Base-by-base conservation (phyloP, 2,113 vertebrate genomes). In the Vulpes lagopus region DNA sequence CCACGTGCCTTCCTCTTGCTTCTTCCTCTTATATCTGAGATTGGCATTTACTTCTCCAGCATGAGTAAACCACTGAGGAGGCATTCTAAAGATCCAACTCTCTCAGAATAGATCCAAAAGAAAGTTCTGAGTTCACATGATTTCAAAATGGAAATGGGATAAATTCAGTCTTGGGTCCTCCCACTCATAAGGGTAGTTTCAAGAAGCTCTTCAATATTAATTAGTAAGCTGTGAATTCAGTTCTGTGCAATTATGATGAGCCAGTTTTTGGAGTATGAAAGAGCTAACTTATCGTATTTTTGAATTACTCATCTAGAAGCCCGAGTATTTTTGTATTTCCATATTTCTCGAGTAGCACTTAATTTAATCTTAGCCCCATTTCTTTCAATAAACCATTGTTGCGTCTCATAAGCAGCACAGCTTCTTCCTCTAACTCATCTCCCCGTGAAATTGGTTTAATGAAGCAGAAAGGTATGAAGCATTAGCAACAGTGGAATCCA, bases 361-460 rank as follows among this genome's bases (percentile, higher is more conserved):
- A 99, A 99, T 99, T 99, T 99, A 99, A 99, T 99, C 99, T 99
- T 99, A 99, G 99, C 99, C 99, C 99, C 99, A 99, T 99, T 99
- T 98, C 99, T 99, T 99, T 99, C 99, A 99, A 99, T 99, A 99
- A 99, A 98, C 99, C 99, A 99, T 99, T 99, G 99, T 99, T 99
- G 99, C 97, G 3, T 99, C 99, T 98, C 99, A 99, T 99, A 99
- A 99, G 99, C 99, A 98, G 99, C 99, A 98, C 99, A 99, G 99
- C 99, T 99, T 99, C 99, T 99, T 99, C 99, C 99, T 99, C 99
- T 99, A 99, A 99, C 99, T 99, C 99, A 99, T 99, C 99, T 99
- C 99, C 98, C 99, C 99, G 99, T 99, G 99, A 99, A 99, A 99
- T 99, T 99, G 99, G 99, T 99, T 99, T 99, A 99, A 99, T 99